These are phyloP conservation scores for Branchinecta sandiegonensis DNA, from an alignment of 2,888 invertebrate genomes.

Conservation along the genomic window DNA sequence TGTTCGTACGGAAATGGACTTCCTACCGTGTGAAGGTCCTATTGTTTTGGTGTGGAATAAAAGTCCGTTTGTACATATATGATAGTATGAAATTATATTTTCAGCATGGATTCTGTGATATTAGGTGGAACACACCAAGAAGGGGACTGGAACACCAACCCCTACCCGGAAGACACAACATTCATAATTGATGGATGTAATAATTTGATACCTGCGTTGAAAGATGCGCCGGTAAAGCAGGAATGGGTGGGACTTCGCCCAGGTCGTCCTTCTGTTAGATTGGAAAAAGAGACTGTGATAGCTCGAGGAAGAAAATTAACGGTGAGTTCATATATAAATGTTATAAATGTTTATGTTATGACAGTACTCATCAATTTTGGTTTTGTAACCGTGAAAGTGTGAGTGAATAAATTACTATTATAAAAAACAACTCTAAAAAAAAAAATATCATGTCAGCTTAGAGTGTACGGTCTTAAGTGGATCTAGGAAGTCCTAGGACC, in stretches of 20 bases:
- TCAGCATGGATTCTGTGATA: constrained; percentile 46
- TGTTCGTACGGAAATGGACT: no score
- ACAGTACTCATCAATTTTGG: no score
- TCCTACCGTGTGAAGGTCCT: no score
- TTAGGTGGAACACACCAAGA: constrained; percentile 63
- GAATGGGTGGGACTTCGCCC: constrained; percentile 63
- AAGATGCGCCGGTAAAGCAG: constrained; percentile 40
- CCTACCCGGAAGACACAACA: constrained; percentile 42
- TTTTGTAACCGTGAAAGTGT: no score
- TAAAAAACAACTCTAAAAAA: no score
- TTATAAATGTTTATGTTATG: no score
- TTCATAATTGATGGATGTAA: constrained; percentile 49
- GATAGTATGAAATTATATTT: constrained; percentile 24
- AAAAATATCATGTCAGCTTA: background rate
- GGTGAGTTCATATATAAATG: constrained; percentile 28
- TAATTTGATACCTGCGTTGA: constrained; percentile 45
- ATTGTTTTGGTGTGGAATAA: no score
- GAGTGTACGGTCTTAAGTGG: no score
- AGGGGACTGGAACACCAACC: constrained; percentile 43
- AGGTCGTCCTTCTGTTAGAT: constrained; percentile 45
- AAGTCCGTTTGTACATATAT: no score
- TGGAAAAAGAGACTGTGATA: constrained; percentile 40
- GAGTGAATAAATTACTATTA: no score
- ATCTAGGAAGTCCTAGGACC: no score
- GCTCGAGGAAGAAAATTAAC: constrained; percentile 26